These are phyloP conservation scores for Amphipyra tragopoginis DNA, from an alignment of 2,888 invertebrate genomes.

Conservation along the genomic window DNA sequence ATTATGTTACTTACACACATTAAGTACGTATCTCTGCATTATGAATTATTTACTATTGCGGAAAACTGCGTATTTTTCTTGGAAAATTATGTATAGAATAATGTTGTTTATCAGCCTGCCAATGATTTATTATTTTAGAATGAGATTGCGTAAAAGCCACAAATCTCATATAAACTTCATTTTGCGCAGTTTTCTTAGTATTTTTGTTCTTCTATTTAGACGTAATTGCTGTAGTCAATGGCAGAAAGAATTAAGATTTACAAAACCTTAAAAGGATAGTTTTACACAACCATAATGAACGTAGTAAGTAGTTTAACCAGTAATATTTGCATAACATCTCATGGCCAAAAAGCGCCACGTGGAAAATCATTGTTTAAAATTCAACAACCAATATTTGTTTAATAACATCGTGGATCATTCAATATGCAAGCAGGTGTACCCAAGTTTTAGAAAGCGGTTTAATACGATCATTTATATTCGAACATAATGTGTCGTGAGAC, in stretches of 20 bases:
- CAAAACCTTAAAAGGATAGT: too few relatives aligned
- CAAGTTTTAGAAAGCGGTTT: conserved; percentile 70
- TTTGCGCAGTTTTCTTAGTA: too few relatives aligned
- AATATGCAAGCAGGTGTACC: conserved; percentile 50
- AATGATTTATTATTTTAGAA: background rate
- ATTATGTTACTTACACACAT: conserved; percentile 13
- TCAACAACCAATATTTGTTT: conserved; percentile 17
- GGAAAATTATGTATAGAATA: background rate
- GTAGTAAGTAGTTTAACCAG: too few relatives aligned
- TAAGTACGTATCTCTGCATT: conserved; percentile 2
- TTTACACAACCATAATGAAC: too few relatives aligned
- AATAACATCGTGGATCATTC: conserved; percentile 12
- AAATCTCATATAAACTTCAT: background rate
- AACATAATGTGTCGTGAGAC: conserved; percentile 59
- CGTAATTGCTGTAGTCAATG: too few relatives aligned
- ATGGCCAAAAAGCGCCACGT: too few relatives aligned
- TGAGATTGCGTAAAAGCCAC: background rate
- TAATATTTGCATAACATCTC: too few relatives aligned
- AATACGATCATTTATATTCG: conserved; percentile 73
- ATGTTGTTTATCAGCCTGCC: background rate
- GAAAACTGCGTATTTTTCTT: background rate
- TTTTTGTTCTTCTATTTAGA: too few relatives aligned
- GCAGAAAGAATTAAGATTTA: too few relatives aligned
- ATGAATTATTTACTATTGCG: conserved; percentile 7
- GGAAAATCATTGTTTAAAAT: too few relatives aligned